These are phyloP conservation scores for Drosophila sechellia DNA, from an alignment of 1,140 invertebrate genomes.

Conservation along the genomic window DNA sequence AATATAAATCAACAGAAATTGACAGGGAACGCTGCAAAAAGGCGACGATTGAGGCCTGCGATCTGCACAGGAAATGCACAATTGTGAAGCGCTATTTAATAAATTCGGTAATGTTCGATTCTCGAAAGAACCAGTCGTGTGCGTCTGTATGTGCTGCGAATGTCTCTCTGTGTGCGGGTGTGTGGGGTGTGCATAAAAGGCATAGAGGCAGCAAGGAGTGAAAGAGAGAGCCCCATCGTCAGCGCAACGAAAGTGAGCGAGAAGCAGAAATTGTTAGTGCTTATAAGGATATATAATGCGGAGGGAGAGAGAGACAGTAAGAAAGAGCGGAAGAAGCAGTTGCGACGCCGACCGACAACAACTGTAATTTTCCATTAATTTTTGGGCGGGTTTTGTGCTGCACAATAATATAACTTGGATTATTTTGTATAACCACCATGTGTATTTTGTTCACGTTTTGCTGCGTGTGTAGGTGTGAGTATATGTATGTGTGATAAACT, in stretches of 20 bases:
- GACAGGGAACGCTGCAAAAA: constrained; percentile 12
- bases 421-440: constrained; percentile 41
- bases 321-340: constrained; percentile 21
- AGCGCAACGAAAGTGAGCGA: constrained; percentile 35
- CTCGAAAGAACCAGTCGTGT: constrained; percentile 37
- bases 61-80: constrained; percentile 14
- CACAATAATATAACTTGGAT: constrained; percentile 45
- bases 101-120: constrained; percentile 26
- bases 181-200: constrained; percentile 1
- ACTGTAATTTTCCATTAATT: constrained; percentile 52
- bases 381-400: constrained; percentile 44
- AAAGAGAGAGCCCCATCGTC: constrained; percentile 5
- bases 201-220: constrained; percentile 15
- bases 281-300: constrained; percentile 51
- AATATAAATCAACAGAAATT: constrained; percentile 11
- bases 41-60: constrained; percentile 20
- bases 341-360: constrained; percentile 45
- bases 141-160: constrained; percentile 15
- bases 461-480: constrained; percentile 22
- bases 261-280: constrained; percentile 45
- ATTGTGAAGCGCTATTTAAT: constrained; percentile 3
- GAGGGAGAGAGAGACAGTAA: constrained; percentile 39
- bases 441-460: constrained; percentile 36
- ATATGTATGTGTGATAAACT: constrained; percentile 65
- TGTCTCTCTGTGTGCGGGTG: constrained; percentile 4